A percentile compares a stretch with the other conserved stretches of the same genome.
Conservation (phyloP, 2,888 invertebrate genomes). For the Cotesia congregata region DNA sequence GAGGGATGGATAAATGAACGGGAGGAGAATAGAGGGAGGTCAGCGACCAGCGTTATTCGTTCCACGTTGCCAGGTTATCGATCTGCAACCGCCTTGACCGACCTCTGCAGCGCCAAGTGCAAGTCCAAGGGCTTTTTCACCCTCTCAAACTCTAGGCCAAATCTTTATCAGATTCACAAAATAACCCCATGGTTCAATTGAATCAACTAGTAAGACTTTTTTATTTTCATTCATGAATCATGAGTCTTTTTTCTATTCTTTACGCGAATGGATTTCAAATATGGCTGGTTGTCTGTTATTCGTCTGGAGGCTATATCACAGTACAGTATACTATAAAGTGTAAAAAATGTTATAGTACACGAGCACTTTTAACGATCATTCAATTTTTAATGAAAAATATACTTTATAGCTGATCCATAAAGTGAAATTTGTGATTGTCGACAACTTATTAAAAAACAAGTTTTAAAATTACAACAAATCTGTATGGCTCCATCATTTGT, state of each 20-base stretch:
- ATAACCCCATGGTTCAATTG: slow-evolving; percentile 26
- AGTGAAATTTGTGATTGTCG: no score
- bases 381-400: no score
- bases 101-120: slow-evolving; percentile 63
- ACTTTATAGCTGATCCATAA: no score
- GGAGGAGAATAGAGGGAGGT: slow-evolving; percentile 43
- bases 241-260: not conserved
- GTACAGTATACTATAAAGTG: not conserved
- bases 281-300: not conserved
- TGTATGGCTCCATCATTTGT: no score
- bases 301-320: not conserved
- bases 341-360: no score
- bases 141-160: slow-evolving; percentile 46
- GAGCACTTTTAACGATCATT: no score
- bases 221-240: not conserved
- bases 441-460: no score
- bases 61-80: slow-evolving; percentile 67
- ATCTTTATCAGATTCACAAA: slow-evolving; percentile 37
- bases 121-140: slow-evolving; percentile 66
- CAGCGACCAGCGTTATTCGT: slow-evolving; percentile 60
- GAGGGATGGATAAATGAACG: slow-evolving; percentile 7
- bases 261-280: not conserved
- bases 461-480: no score
- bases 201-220: slow-evolving; percentile 32
- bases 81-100: slow-evolving; percentile 69